Percentiles rank a stretch among this genome's conserved stretches.
Evolutionary conservation across 2,888 invertebrate species (phyloP).

Genomic region (Sclerodermus sp.): DNA sequence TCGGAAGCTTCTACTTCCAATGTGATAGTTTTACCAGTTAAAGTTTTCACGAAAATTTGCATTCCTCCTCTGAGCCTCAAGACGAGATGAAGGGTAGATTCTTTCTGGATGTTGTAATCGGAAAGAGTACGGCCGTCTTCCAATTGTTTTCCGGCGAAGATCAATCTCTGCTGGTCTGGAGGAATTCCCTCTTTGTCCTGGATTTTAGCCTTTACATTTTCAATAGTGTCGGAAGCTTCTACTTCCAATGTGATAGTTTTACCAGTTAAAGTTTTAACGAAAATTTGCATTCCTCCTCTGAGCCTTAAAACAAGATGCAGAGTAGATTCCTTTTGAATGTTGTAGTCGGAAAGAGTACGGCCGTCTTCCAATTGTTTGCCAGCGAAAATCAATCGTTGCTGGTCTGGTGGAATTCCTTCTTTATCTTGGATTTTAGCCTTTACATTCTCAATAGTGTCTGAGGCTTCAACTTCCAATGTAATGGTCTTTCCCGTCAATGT

Average conservation of each 20-base stretch:
- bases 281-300: slow-evolving; percentile 30
- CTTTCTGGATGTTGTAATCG: slow-evolving; percentile 28
- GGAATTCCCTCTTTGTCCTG: slow-evolving; percentile 33
- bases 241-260: slow-evolving; percentile 29
- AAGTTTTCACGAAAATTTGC: slow-evolving; percentile 24
- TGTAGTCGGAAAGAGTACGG: slow-evolving; percentile 26
- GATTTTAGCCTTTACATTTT: slow-evolving; percentile 30
- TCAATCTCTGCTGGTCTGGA: slow-evolving; percentile 25
- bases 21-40: slow-evolving; percentile 16
- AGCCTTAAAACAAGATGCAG: slow-evolving; percentile 22
- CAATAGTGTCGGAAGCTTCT: slow-evolving; percentile 25
- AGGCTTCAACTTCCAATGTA: slow-evolving; percentile 34
- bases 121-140: slow-evolving; percentile 26
- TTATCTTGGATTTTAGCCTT: slow-evolving; percentile 37
- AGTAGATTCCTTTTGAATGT: slow-evolving; percentile 29
- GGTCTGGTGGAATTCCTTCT: slow-evolving; percentile 34
- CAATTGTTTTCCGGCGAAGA: slow-evolving; percentile 26
- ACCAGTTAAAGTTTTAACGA: slow-evolving; percentile 24
- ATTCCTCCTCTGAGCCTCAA: slow-evolving; percentile 23
- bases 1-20: slow-evolving; percentile 21
- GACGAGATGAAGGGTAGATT: slow-evolving; percentile 24
- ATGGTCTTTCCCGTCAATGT: slow-evolving; percentile 38
- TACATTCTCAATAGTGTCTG: slow-evolving; percentile 32
- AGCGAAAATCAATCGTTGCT: slow-evolving; percentile 30
- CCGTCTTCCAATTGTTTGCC: slow-evolving; percentile 31